These are phyloP conservation scores for Thymelicus lineola DNA, from an alignment of 2,888 invertebrate genomes.

Conservation along the genomic window DNA sequence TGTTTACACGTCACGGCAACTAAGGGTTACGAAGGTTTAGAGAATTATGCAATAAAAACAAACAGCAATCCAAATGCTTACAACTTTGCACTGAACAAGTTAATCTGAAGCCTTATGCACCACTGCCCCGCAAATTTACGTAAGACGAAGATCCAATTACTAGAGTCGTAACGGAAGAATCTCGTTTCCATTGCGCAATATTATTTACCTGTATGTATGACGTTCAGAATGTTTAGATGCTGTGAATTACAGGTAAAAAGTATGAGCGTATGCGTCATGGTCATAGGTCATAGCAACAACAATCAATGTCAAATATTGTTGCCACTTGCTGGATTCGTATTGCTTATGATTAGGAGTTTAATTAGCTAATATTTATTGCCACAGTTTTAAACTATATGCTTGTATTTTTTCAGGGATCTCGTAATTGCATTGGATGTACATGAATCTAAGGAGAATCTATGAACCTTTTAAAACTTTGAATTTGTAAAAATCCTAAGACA, in stretches of 20 bases:
- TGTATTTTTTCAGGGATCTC: too few species aligned
- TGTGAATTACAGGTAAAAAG: neutral
- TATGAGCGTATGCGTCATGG: neutral
- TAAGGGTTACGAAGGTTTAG: constrained; percentile 1
- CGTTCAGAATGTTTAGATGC: neutral
- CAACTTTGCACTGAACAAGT: constrained; percentile 20
- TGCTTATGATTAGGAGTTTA: too few species aligned
- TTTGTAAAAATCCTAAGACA: too few species aligned
- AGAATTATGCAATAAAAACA: constrained; percentile 32
- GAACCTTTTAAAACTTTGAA: too few species aligned
- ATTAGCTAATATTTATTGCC: too few species aligned
- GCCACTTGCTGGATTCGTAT: too few species aligned
- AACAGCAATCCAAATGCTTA: constrained; percentile 27
- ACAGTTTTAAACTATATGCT: too few species aligned
- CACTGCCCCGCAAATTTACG: constrained; percentile 21
- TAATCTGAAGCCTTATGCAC: constrained; percentile 28
- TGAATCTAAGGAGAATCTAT: too few species aligned
- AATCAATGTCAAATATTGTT: too few species aligned
- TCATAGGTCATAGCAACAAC: too few species aligned
- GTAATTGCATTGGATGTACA: too few species aligned
- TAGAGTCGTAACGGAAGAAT: constrained; percentile 29
- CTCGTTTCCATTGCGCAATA: constrained; percentile 30
- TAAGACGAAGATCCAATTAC: constrained; percentile 34
- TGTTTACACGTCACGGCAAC: neutral
- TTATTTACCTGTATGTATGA: neutral